Percentiles rank a stretch among this genome's conserved stretches.
Conservation (phyloP, 1,140 invertebrate species). For the Eurosta solidaginis region DNA sequence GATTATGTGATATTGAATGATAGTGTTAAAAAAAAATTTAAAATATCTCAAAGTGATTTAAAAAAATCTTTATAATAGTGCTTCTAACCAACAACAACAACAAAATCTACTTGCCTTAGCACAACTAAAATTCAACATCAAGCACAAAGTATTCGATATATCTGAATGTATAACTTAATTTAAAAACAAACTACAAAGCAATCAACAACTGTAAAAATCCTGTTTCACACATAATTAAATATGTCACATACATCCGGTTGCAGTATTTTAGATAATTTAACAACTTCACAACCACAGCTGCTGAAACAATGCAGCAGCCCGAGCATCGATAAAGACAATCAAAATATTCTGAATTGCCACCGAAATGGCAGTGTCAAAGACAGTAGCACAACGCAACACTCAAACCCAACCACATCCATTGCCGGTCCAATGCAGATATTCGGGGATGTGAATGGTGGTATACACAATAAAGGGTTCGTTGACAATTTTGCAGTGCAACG, state of each 20-base stretch:
- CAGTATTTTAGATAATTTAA: conserved; percentile 23
- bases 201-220: conserved; percentile 30
- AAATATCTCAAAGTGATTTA: neutral
- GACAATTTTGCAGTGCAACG: conserved; percentile 30
- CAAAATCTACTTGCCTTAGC: neutral
- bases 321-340: conserved; percentile 31
- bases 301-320: conserved; percentile 40
- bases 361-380: neutral
- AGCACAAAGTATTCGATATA: neutral
- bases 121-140: neutral
- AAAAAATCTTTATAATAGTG: too few relatives aligned
- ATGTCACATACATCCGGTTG: conserved; percentile 14
- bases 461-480: conserved; percentile 3
- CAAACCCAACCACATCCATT: neutral
- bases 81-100: neutral
- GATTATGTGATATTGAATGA: too few relatives aligned
- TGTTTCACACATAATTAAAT: conserved; percentile 1
- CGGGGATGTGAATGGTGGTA: neutral
- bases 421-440: neutral
- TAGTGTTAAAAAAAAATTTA: too few relatives aligned
- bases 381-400: neutral
- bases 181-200: neutral
- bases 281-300: conserved; percentile 29
- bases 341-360: neutral
- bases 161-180: neutral